phyloP scores from a whole-genome alignment of 1,140 invertebrate genomes.

The Plectrocnemia conspersa region DNA sequence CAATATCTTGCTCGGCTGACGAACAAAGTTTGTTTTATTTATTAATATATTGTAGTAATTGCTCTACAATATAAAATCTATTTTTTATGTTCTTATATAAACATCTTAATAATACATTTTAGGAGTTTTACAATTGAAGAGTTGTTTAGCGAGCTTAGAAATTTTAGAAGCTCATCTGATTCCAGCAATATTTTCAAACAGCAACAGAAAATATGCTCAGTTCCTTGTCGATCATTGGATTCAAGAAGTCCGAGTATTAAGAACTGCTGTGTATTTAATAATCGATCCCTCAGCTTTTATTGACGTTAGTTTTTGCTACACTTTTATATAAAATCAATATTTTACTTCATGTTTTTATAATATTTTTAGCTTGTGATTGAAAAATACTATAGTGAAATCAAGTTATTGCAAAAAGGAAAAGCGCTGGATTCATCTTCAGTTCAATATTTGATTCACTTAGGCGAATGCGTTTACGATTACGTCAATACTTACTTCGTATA shows the following conservation, averaged over 20 bases:
- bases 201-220: conserved; percentile 45
- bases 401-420: conserved; percentile 39
- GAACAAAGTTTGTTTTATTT: conserved; percentile 49
- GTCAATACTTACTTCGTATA: conserved; percentile 41
- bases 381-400: conserved; percentile 42
- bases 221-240: conserved; percentile 56
- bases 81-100: too few relatives aligned
- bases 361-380: conserved; percentile 42
- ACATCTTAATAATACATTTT: too few relatives aligned
- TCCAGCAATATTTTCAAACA: conserved; percentile 52
- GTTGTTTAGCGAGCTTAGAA: conserved; percentile 61
- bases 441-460: conserved; percentile 43
- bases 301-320: conserved; percentile 46
- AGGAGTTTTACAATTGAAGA: conserved; percentile 57
- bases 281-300: conserved; percentile 63
- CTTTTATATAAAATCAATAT: conserved; percentile 7
- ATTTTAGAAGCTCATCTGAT: conserved; percentile 61
- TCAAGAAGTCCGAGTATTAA: conserved; percentile 54
- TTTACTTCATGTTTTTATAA: conserved; percentile 10
- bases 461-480: conserved; percentile 42
- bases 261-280: conserved; percentile 55
- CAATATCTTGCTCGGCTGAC: conserved; percentile 61
- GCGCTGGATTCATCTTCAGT: conserved; percentile 38
- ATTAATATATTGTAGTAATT: conserved; percentile 2
- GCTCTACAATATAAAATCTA: background rate